These are phyloP conservation scores for Mesorhabditis belari DNA, from an alignment of 2,888 invertebrate species.

Conservation along the genomic window DNA sequence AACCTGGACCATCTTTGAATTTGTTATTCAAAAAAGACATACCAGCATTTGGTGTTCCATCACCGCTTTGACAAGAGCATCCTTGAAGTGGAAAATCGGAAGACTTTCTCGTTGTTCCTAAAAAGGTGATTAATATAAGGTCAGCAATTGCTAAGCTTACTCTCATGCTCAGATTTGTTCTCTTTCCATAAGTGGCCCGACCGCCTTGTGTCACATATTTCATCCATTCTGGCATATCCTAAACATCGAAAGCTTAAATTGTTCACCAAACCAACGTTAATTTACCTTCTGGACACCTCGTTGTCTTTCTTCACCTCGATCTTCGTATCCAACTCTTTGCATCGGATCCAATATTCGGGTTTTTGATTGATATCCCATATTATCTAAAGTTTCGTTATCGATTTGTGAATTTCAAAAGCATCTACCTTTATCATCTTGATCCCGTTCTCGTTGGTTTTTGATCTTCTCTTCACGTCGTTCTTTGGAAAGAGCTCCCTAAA, in stretches of 20 bases:
- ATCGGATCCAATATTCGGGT: slow-evolving; percentile 44
- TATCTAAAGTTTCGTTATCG: not conserved
- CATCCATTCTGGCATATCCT: slow-evolving; percentile 96
- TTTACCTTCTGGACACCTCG: not conserved
- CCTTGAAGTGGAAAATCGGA: slow-evolving; percentile 90
- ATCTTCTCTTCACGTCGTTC: slow-evolving; percentile 92
- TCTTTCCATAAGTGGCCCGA: slow-evolving; percentile 93
- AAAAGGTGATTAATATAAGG: too few relatives aligned
- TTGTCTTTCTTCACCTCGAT: not conserved
- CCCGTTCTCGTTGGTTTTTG: slow-evolving; percentile 63
- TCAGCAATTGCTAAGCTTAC: too few relatives aligned
- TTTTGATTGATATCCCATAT: slow-evolving; percentile 10
- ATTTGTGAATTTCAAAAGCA: slow-evolving; percentile 9
- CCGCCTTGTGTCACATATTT: slow-evolving; percentile 88
- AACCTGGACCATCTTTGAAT: slow-evolving; percentile 78
- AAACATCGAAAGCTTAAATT: not conserved
- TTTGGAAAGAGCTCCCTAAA: slow-evolving; percentile 79
- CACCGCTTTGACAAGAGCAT: slow-evolving; percentile 66
- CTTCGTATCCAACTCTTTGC: slow-evolving; percentile 18
- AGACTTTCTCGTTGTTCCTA: slow-evolving; percentile 91
- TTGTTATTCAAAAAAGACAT: too few relatives aligned
- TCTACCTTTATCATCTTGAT: slow-evolving; percentile 29
- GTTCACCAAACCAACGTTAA: not conserved
- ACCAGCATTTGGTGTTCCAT: not conserved
- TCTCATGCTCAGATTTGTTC: slow-evolving; percentile 82